phyloP scores from a whole-genome alignment of 1,140 invertebrate genomes.

The Hermetia illucens region DNA sequence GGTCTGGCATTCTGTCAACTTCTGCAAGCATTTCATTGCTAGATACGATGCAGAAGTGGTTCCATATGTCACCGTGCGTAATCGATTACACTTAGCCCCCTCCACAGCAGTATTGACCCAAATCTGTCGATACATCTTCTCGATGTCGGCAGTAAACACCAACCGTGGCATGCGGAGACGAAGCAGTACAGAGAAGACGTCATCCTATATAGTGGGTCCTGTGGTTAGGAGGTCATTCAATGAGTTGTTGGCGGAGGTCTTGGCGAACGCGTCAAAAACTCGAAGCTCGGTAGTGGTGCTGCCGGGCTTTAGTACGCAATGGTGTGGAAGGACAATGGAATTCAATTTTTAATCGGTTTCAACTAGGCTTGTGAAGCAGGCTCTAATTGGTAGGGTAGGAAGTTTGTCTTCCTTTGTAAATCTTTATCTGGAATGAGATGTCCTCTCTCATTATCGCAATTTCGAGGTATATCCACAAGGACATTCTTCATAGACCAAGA shows the following conservation, averaged over 20 bases:
- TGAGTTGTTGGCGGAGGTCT: too few relatives aligned
- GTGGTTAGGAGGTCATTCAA: too few relatives aligned
- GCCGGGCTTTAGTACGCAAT: slow-evolving; percentile 11
- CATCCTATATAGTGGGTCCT: too few relatives aligned
- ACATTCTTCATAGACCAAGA: too few relatives aligned
- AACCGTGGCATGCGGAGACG: slow-evolving; percentile 22
- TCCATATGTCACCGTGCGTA: slow-evolving; percentile 12
- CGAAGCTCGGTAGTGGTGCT: slow-evolving; percentile 12
- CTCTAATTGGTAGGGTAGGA: too few relatives aligned
- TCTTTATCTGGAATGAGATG: too few relatives aligned
- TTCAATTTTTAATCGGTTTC: too few relatives aligned
- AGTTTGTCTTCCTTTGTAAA: too few relatives aligned
- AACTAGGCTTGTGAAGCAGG: too few relatives aligned
- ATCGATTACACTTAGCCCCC: slow-evolving; percentile 1
- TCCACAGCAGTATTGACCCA: slow-evolving; percentile 10
- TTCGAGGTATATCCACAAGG: too few relatives aligned
- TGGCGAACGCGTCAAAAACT: too few relatives aligned
- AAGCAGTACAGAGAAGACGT: slow-evolving; percentile 24
- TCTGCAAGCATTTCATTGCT: slow-evolving; percentile 13
- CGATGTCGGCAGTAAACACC: slow-evolving; percentile 23
- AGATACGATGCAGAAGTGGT: slow-evolving; percentile 7
- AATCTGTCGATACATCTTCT: slow-evolving; percentile 32
- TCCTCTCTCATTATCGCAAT: too few relatives aligned
- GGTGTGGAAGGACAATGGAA: slow-evolving; percentile 23
- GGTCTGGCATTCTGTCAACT: slow-evolving; percentile 22